phyloP scores from a whole-genome alignment of 92 coral and sea anemone species.

The Porites rus region DNA sequence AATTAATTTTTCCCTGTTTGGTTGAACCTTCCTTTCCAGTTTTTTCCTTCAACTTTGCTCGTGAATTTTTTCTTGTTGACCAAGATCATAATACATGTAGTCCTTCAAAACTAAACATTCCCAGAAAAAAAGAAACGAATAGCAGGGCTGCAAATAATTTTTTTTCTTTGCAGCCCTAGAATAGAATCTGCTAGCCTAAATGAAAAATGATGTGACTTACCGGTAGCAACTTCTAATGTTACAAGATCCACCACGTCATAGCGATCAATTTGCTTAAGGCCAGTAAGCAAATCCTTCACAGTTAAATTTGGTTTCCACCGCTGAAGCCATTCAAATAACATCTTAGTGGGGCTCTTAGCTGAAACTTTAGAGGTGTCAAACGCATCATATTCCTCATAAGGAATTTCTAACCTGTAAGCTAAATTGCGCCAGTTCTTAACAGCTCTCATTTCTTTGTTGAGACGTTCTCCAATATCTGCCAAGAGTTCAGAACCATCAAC shows the following conservation, averaged over 20 bases:
- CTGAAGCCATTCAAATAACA: constrained; percentile 65
- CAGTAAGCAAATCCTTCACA: constrained; percentile 27
- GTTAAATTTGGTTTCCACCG: constrained; percentile 23
- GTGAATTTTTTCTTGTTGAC: no score
- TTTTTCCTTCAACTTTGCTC: no score
- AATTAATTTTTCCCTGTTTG: no score
- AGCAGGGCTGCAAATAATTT: no score
- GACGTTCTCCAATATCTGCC: constrained; percentile 53
- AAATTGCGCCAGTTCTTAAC: constrained; percentile 69
- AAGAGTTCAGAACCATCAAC: constrained; percentile 47
- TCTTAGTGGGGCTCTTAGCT: constrained; percentile 56
- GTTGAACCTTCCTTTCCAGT: no score
- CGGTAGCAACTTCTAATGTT: constrained; percentile 8
- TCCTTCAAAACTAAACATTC: no score
- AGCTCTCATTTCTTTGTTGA: constrained; percentile 62
- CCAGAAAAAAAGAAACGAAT: no score
- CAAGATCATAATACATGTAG: no score
- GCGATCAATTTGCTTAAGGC: constrained; percentile 52
- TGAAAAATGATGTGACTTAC: neutral
- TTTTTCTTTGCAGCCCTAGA: neutral
- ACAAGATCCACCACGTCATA: constrained; percentile 64
- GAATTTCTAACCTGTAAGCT: constrained; percentile 60
- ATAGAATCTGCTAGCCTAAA: neutral
- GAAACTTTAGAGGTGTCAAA: constrained; percentile 46
- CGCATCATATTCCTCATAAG: constrained; percentile 23